Conservation (phyloP, 1,140 invertebrate genomes). For the Formica exsecta region DNA sequence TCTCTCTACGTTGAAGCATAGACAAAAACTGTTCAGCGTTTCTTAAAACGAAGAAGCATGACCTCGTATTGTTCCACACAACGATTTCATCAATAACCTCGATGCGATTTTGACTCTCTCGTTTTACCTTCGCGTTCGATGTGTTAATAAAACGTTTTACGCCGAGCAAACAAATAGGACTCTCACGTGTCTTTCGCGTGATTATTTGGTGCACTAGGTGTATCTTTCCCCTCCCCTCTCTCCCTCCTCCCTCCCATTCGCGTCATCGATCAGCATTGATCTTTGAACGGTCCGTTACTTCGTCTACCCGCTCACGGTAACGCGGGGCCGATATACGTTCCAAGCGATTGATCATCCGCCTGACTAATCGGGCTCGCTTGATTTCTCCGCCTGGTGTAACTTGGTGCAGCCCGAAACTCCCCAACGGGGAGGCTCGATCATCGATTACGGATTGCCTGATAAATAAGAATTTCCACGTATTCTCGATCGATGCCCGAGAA, state of each 20-base stretch:
- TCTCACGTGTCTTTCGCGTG: not conserved
- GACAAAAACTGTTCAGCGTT: not conserved
- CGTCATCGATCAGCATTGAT: conserved; percentile 58
- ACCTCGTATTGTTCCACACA: not conserved
- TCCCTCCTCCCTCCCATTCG: not conserved
- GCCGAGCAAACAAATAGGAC: not conserved
- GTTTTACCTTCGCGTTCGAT: not conserved
- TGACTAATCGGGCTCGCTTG: conserved; percentile 63
- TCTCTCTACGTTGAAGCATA: not conserved
- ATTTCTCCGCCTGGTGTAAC: conserved; percentile 44
- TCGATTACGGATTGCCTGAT: conserved; percentile 48
- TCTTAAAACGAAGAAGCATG: not conserved
- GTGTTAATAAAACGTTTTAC: not conserved
- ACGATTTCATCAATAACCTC: not conserved
- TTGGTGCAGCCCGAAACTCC: not conserved
- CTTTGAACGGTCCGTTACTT: conserved; percentile 62
- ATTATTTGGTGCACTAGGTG: conserved; percentile 12
- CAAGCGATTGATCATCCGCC: conserved; percentile 60
- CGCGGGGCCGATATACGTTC: conserved; percentile 55
- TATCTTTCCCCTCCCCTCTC: not conserved
- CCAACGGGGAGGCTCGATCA: not conserved
- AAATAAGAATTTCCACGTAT: conserved; percentile 52
- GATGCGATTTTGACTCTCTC: not conserved
- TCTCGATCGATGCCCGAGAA: conserved; percentile 34
- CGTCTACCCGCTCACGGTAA: conserved; percentile 28